Evolutionary conservation across 2,797 vertebrate species (phyloP).

Genomic region (Chiloscyllium punctatum): DNA sequence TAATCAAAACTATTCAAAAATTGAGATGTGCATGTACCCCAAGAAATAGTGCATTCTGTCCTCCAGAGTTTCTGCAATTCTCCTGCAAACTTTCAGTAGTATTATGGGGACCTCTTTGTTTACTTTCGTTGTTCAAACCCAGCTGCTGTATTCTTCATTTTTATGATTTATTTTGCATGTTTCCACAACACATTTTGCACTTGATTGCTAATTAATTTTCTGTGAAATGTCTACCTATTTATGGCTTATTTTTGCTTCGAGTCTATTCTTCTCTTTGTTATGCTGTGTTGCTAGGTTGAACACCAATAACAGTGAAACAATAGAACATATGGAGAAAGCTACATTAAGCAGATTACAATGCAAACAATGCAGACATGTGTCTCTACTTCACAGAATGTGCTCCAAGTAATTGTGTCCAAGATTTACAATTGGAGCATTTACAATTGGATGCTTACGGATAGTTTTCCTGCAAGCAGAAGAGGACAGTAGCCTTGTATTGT

Average conservation of each 20-base stretch:
- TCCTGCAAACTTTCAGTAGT: background rate
- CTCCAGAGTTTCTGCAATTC: background rate
- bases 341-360: background rate
- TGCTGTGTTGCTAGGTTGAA: background rate
- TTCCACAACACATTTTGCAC: background rate
- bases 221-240: slow-evolving; percentile 7
- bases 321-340: background rate
- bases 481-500: background rate
- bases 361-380: background rate
- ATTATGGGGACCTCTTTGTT: background rate
- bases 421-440: background rate
- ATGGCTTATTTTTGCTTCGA: background rate
- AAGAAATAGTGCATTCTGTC: background rate
- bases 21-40: background rate
- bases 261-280: background rate
- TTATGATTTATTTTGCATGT: background rate
- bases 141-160: background rate
- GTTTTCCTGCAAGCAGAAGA: background rate
- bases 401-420: background rate
- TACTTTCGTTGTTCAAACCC: background rate
- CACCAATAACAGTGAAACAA: background rate
- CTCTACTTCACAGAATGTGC: background rate
- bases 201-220: background rate
- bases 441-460: background rate
- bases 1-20: too few species aligned